Evolutionary conservation across 2,888 invertebrate species (phyloP).

Genomic region (Sinohyriopsis cumingii): DNA sequence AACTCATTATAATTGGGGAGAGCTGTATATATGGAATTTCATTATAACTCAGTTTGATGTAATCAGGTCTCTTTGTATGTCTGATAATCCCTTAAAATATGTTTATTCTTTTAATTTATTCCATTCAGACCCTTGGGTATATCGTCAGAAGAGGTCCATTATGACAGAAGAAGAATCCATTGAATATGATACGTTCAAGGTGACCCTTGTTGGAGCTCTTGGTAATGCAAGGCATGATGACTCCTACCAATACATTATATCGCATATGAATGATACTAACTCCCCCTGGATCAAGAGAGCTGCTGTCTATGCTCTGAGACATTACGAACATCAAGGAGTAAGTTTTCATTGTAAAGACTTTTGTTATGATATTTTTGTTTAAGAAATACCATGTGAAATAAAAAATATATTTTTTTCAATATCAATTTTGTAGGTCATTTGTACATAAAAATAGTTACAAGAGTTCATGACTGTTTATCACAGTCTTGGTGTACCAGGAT

Average conservation of each 20-base stretch:
- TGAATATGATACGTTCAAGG: constrained; percentile 23
- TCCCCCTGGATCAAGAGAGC: constrained; percentile 41
- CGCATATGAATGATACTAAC: constrained; percentile 37
- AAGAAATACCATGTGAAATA: background rate
- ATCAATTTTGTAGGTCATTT: no score
- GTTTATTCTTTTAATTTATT: no score
- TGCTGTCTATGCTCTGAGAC: constrained; percentile 36
- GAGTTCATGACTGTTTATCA: no score
- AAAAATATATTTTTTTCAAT: no score
- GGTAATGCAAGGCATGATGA: constrained; percentile 39
- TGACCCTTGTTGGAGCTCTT: constrained; percentile 34
- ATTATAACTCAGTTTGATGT: no score
- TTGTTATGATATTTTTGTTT: background rate
- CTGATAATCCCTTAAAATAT: no score
- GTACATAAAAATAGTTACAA: no score
- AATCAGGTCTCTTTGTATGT: no score
- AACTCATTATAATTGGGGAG: no score
- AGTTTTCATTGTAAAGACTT: constrained; percentile 1
- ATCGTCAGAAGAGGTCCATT: constrained; percentile 24
- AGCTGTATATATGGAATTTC: no score
- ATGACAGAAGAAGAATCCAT: constrained; percentile 28
- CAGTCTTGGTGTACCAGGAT: no score
- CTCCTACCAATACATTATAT: constrained; percentile 43
- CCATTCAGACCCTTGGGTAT: constrained; percentile 26
- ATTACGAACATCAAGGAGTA: constrained; percentile 27